Conservation (phyloP, 2,797 vertebrate genomes). For the Lateolabrax maculatus region DNA sequence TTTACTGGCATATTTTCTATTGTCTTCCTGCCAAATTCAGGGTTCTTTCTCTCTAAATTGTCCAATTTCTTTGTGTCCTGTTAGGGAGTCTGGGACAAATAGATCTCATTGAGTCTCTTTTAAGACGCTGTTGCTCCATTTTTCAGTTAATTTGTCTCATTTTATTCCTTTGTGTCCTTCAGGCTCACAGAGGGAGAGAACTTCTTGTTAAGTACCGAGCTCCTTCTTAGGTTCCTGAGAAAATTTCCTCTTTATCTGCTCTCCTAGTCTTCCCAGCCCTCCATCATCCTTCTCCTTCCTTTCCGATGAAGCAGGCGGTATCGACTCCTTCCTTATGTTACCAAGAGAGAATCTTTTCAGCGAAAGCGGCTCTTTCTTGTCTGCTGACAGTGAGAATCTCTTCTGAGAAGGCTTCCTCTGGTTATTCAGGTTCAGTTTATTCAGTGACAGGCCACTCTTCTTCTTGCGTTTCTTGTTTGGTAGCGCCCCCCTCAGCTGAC, state of each 20-base stretch:
- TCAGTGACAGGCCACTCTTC: slow-evolving; percentile 9
- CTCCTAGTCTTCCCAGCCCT: slow-evolving; percentile 27
- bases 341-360: slow-evolving; percentile 48
- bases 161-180: slow-evolving; percentile 1
- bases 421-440: slow-evolving; percentile 47
- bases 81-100: background rate
- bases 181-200: background rate
- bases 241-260: slow-evolving; percentile 46
- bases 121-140: background rate
- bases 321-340: slow-evolving; percentile 47
- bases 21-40: background rate
- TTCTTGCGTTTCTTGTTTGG: slow-evolving; percentile 58
- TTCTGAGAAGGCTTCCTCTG: slow-evolving; percentile 44
- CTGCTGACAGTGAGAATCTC: slow-evolving; percentile 40
- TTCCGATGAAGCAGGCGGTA: slow-evolving; percentile 1
- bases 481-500: slow-evolving; percentile 56
- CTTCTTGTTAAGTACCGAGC: background rate
- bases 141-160: background rate
- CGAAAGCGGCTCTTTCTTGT: slow-evolving; percentile 40
- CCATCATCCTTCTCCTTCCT: slow-evolving; percentile 34
- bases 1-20: background rate
- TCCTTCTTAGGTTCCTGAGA: slow-evolving; percentile 17
- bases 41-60: background rate
- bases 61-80: slow-evolving; percentile 1
- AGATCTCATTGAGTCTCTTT: slow-evolving; percentile 20